Evolutionary conservation across 2,113 vertebrate species (phyloP).

Genomic region (Notothenia rossii): DNA sequence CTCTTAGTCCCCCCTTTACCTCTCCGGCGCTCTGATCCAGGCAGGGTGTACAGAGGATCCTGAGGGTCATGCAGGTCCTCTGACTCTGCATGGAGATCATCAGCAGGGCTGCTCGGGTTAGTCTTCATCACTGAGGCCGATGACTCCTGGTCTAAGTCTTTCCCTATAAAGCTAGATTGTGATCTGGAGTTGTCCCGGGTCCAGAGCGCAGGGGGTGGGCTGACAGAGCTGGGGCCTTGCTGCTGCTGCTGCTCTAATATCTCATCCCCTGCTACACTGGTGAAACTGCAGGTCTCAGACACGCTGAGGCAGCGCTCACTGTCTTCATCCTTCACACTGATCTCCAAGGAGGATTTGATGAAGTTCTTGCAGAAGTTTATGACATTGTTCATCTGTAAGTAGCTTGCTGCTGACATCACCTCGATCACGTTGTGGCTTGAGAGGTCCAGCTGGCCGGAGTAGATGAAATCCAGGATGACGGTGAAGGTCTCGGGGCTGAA

Average conservation of each 20-base stretch:
- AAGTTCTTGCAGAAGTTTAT: constrained; percentile 97
- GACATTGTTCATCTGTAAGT: constrained; percentile 97
- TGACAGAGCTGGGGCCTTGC: constrained; percentile 63
- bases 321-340: constrained; percentile 86
- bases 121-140: constrained; percentile 60
- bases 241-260: constrained; percentile 66
- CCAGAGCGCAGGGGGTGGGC: constrained; percentile 80
- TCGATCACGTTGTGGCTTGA: constrained; percentile 95
- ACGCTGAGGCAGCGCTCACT: constrained; percentile 90
- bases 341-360: constrained; percentile 95
- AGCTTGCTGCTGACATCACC: constrained; percentile 98
- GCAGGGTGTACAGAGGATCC: constrained; percentile 74
- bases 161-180: constrained; percentile 73
- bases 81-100: constrained; percentile 65
- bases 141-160: constrained; percentile 70
- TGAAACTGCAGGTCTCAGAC: constrained; percentile 83
- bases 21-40: constrained; percentile 74
- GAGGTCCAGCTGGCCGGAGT: constrained; percentile 94
- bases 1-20: constrained; percentile 73
- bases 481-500: constrained; percentile 95
- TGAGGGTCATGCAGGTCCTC: constrained; percentile 75
- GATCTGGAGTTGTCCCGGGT: constrained; percentile 76
- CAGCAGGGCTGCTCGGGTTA: constrained; percentile 54
- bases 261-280: constrained; percentile 71
- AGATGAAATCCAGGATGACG: constrained; percentile 96